Evolutionary conservation across 2,888 invertebrate genomes (phyloP), one percentile per base, ranked within the genome.

Genomic region (Cephonodes hylas): DNA sequence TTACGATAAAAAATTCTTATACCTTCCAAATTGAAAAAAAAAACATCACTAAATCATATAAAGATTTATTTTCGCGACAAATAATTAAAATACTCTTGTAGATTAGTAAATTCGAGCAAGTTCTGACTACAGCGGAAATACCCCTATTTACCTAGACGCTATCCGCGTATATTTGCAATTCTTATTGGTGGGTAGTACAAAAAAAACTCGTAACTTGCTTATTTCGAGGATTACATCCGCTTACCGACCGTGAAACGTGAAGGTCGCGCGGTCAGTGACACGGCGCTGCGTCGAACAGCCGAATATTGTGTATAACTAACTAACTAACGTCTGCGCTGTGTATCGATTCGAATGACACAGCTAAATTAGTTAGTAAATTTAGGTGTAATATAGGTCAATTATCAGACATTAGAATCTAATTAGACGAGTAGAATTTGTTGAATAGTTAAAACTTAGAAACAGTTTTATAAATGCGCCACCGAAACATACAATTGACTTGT

Each of bases 241-340:
- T 45, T 45, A 23, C 23, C 45, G n/a, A n/a, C 13, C n/a, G 42
- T 3, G 15, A 15, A n/a, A 22, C 18, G 1, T 53, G 31, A 53
- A 53, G 53, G 53, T 4, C 53, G 27, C 2, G 31, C 53, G 53
- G 53, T 53, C 53, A 53, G 8, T 53, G 18, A 53, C 53, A 53
- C 27, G 5, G 53, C 48, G 44, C 3, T 2, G 22, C 45, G 45
- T 45, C 22, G 18, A 18, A 7, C 18, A 10, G 18, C 53, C 53
- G 15, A 53, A 53, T 15, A 31, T n/a, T 31, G 27, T 53, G 13
- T 38, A n/a, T n/a, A n/a, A n/a, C n/a, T n/a, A n/a, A n/a, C n/a
- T n/a, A 5, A 38, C 38, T 34, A 13, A 13, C 13, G 10, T n/a
- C n/a, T n/a, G n/a, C n/a, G n/a, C n/a, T n/a, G n/a, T 31, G 3